Conservation (phyloP, 2,888 invertebrate genomes). For the Cataglyphis albicans region DNA sequence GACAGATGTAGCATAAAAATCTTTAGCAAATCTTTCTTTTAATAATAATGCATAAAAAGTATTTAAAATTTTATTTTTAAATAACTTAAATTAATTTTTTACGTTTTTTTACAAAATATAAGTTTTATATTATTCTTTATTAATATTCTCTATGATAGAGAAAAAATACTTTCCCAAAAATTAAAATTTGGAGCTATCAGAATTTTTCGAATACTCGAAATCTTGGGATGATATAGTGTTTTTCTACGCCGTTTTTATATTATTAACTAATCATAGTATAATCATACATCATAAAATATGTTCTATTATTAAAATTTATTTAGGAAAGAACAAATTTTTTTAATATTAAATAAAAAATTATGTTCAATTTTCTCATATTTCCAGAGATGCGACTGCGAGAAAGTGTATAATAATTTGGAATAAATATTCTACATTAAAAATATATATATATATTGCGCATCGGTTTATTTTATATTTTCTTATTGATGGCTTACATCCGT, state of each 20-base stretch:
- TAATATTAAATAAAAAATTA: not conserved
- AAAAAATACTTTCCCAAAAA: not conserved
- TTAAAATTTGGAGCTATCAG: not conserved
- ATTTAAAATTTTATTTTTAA: not conserved
- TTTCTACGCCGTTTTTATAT: conserved; percentile 8
- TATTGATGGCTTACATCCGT: conserved; percentile 56
- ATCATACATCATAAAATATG: not conserved
- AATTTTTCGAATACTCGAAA: not conserved
- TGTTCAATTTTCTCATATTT: not conserved
- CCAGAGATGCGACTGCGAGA: too few species aligned
- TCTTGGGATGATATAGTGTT: not conserved
- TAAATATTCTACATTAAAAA: conserved; percentile 3
- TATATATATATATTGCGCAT: not conserved
- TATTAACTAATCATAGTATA: not conserved
- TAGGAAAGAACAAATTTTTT: not conserved
- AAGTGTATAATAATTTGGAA: not conserved
- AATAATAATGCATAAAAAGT: not conserved
- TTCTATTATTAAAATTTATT: not conserved
- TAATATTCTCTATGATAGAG: not conserved
- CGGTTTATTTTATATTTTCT: conserved; percentile 46
- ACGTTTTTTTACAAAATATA: not conserved
- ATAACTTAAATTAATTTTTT: not conserved
- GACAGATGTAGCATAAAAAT: not conserved
- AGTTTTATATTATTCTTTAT: not conserved
- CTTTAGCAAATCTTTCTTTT: not conserved